Evolutionary conservation across 2,888 invertebrate genomes (phyloP).

Genomic region (Holacanthella duospinosa): DNA sequence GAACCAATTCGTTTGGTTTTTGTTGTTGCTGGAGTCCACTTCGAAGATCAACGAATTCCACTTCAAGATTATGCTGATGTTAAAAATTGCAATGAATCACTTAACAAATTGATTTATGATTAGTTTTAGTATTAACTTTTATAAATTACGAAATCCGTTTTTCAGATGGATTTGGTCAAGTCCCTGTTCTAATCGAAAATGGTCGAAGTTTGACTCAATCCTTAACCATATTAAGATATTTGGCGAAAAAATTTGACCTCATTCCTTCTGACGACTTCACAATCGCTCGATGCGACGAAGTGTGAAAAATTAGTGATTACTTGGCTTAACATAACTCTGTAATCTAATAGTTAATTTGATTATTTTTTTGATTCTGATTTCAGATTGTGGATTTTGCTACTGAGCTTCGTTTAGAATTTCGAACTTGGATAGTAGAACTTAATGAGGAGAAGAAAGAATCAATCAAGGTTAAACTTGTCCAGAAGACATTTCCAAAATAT

Average conservation of each 20-base stretch:
- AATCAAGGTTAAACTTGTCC: neutral
- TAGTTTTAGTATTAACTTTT: neutral
- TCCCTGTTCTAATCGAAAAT: conserved; percentile 52
- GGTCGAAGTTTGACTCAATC: conserved; percentile 47
- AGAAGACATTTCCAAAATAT: neutral
- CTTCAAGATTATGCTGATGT: conserved; percentile 7
- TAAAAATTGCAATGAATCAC: too few relatives aligned
- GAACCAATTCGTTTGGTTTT: conserved; percentile 16
- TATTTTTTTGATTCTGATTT: neutral
- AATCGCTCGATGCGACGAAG: conserved; percentile 48
- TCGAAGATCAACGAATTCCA: conserved; percentile 13
- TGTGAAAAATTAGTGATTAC: too few relatives aligned
- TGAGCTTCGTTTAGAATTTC: conserved; percentile 6
- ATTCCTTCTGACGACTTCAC: conserved; percentile 50
- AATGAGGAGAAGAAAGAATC: neutral
- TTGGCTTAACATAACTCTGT: too few relatives aligned
- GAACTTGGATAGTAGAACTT: neutral
- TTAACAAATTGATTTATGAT: neutral
- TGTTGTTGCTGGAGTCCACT: conserved; percentile 11
- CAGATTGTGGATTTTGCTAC: conserved; percentile 11
- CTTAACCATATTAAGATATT: conserved; percentile 49
- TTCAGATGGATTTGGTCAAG: conserved; percentile 28
- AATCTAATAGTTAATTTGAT: conserved; percentile 41
- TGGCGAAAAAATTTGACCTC: conserved; percentile 48
- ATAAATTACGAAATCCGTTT: neutral